Percentiles rank a stretch among this genome's conserved stretches.
Conservation (phyloP, 2,113 vertebrate species). For the Takifugu bimaculatus region DNA sequence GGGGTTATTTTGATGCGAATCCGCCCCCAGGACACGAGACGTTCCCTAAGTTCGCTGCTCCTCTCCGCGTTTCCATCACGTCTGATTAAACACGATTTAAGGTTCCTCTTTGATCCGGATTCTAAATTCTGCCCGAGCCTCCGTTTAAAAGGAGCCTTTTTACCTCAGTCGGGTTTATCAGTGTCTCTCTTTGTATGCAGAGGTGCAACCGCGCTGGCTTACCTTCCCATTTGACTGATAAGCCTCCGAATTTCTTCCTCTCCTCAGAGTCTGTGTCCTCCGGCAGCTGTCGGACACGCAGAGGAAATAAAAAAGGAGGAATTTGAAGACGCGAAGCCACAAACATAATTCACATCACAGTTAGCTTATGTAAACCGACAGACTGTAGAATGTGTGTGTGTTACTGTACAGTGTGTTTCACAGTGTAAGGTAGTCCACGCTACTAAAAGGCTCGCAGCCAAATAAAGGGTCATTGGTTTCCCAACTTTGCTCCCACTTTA, state of each 20-base stretch:
- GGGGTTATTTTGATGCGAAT: background rate
- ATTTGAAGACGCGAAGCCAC: conserved; percentile 31
- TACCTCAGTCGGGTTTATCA: conserved; percentile 18
- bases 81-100: conserved; percentile 6
- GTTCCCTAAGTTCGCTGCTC: background rate
- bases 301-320: conserved; percentile 4
- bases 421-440: conserved; percentile 4
- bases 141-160: conserved; percentile 21
- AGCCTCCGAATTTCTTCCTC: conserved; percentile 35
- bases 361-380: too few species aligned
- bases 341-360: background rate
- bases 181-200: conserved; percentile 14
- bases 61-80: conserved; percentile 4
- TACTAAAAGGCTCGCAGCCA: conserved; percentile 25
- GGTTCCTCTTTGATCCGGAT: conserved; percentile 6
- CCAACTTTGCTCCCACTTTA: conserved; percentile 15
- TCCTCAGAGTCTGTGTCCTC: conserved; percentile 9
- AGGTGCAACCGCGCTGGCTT: conserved; percentile 36
- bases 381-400: background rate
- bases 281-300: background rate
- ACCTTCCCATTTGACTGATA: conserved; percentile 56
- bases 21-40: too few species aligned
- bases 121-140: conserved; percentile 3
- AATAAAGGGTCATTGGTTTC: conserved; percentile 24
- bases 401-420: conserved; percentile 4